phyloP scores from a whole-genome alignment of 2,797 vertebrate genomes.

The Sciaenops ocellatus region DNA sequence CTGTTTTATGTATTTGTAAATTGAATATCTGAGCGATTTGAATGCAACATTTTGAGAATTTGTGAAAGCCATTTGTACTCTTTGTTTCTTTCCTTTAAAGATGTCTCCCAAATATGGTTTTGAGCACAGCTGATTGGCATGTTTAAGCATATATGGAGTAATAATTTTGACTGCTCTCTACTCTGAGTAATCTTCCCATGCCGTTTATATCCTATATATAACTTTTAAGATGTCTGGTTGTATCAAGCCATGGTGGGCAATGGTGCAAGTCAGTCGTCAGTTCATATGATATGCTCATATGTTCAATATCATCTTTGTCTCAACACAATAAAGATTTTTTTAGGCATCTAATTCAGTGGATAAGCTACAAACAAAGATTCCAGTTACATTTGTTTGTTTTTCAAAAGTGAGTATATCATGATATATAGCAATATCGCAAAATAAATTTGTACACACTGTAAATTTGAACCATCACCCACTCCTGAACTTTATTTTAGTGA shows the following conservation, averaged over 20 bases:
- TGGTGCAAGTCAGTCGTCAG: neutral
- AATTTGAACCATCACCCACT: neutral
- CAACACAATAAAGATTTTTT: neutral
- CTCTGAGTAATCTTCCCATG: neutral
- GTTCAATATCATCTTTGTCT: neutral
- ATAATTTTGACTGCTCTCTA: neutral
- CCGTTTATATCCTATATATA: neutral
- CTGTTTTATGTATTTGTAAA: neutral
- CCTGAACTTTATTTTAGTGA: neutral
- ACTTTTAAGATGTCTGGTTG: neutral
- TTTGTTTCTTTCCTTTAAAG: neutral
- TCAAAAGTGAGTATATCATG: no score
- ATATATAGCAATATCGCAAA: neutral
- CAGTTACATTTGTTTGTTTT: no score
- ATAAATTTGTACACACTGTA: no score
- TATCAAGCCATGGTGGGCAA: neutral
- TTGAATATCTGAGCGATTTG: neutral
- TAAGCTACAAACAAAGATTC: neutral
- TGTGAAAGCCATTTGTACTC: neutral
- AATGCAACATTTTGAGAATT: slow-evolving; percentile 1
- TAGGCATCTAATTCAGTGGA: neutral
- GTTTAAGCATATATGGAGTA: neutral
- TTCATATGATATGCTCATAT: neutral
- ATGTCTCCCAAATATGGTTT: neutral
- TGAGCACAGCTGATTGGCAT: neutral